Evolutionary conservation across 2,797 vertebrate genomes (phyloP).

Genomic region (Chaenodraco wilsoni): DNA sequence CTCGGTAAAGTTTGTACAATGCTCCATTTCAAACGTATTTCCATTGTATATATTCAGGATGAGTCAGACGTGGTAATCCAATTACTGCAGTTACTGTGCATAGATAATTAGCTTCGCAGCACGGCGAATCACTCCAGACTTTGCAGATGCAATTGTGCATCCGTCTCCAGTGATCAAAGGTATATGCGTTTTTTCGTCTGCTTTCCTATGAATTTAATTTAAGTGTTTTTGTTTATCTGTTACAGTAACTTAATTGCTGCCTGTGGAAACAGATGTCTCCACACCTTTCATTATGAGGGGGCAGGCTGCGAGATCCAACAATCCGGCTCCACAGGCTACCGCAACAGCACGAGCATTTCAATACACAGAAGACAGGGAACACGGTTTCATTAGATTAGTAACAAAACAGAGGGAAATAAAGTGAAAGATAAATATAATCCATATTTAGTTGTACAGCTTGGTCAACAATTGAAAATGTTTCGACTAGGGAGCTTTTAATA

Average conservation of each 20-base stretch:
- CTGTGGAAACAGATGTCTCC: constrained; percentile 78
- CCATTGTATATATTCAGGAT: not conserved
- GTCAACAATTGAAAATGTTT: constrained; percentile 44
- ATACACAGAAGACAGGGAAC: constrained; percentile 26
- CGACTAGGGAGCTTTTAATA: constrained; percentile 22
- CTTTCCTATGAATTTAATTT: constrained; percentile 31
- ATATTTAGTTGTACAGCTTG: constrained; percentile 51
- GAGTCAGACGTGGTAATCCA: constrained; percentile 10
- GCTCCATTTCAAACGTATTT: not conserved
- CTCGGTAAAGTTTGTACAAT: not conserved
- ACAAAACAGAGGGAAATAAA: constrained; percentile 43
- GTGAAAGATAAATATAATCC: constrained; percentile 48
- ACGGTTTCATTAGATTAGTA: constrained; percentile 53
- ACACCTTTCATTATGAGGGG: constrained; percentile 75
- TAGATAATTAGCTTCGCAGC: constrained; percentile 62
- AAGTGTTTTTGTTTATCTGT: constrained; percentile 74
- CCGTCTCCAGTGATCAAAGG: constrained; percentile 71
- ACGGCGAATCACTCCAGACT: constrained; percentile 36
- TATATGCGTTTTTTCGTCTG: constrained; percentile 46
- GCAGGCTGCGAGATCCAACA: constrained; percentile 61
- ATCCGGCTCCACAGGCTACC: constrained; percentile 61
- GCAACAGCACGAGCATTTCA: constrained; percentile 53
- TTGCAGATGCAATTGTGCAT: constrained; percentile 56
- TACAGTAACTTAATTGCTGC: constrained; percentile 79
- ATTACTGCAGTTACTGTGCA: constrained; percentile 41